Evolutionary conservation across 2,888 invertebrate species (phyloP), one percentile per base, ranked within the genome.

Genomic region (Zelleria hepariella): DNA sequence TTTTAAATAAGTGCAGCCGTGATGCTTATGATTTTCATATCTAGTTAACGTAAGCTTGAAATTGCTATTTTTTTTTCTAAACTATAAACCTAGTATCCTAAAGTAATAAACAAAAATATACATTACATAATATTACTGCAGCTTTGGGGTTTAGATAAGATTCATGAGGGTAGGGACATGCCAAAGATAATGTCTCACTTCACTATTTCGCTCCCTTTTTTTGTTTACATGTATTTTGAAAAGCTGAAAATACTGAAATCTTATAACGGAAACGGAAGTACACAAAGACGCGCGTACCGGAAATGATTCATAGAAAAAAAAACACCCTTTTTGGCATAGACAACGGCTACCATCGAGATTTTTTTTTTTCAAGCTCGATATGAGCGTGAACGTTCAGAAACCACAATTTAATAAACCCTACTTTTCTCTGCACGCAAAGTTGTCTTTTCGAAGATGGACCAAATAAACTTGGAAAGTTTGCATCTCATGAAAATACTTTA

Each of bases 211-310:
- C 0, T 5, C 4, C 4, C 26, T 10, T 4, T 15, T 42, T 10
- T 42, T 10, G 10, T 15, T 15, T 10, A 10, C n/a, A n/a, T n/a
- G n/a, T n/a, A 42, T 42, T 42, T 42, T 42, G 32, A 32, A 32
- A 32, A 32, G 10, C 32, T 4, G 10, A 32, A 7, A 10, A 32
- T 2, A 32, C 32, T 15, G 32, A 7, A 32, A 2, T n/a, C n/a
- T n/a, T n/a, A n/a, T n/a, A 52, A 49, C 61, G 73, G 77, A 78
- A 72, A 68, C 76, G 80, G 74, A 80, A 66, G 62, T 70, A 58
- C 61, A 62, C 69, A 70, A 77, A 73, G 74, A 42, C 10, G 73
- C 80, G 80, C 80, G 75, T 62, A 69, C 59, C 75, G 78, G 78
- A 79, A 77, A 67, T 78, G 70, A 74, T 66, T 70, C 24, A 64